Percentiles rank a stretch among this genome's conserved stretches.
phyloP scores from a whole-genome alignment of 2,888 invertebrate genomes.

The Troglohyphantes excavatus region DNA sequence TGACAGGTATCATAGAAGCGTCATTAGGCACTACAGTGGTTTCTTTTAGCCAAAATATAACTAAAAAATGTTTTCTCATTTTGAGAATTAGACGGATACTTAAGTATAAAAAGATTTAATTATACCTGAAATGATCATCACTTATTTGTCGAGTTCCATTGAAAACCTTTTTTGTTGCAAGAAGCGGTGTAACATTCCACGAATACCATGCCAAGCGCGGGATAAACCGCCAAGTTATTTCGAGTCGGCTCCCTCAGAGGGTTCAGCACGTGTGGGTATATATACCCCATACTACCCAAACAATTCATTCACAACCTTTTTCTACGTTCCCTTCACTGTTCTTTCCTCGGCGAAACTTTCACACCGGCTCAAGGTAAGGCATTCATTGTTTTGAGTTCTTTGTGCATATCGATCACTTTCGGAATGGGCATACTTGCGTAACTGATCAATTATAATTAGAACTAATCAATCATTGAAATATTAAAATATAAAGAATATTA shows the following conservation, averaged over 20 bases:
- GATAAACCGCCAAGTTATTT: slow-evolving; percentile 61
- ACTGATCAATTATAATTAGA: too few relatives aligned
- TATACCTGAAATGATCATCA: too few relatives aligned
- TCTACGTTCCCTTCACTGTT: slow-evolving; percentile 18
- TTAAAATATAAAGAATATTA: too few relatives aligned
- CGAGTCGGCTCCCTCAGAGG: neutral
- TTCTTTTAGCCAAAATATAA: too few relatives aligned
- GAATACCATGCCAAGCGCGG: slow-evolving; percentile 15
- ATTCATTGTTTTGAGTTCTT: neutral
- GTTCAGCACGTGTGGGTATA: slow-evolving; percentile 36
- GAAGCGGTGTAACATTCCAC: neutral
- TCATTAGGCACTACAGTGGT: too few relatives aligned
- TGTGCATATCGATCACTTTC: too few relatives aligned
- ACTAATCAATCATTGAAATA: too few relatives aligned
- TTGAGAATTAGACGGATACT: too few relatives aligned
- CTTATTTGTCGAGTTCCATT: neutral
- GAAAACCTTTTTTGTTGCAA: slow-evolving; percentile 10
- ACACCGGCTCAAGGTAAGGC: slow-evolving; percentile 19
- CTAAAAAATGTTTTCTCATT: too few relatives aligned
- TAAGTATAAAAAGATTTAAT: too few relatives aligned
- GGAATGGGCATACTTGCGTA: too few relatives aligned
- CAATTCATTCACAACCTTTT: slow-evolving; percentile 53
- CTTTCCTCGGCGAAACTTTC: neutral
- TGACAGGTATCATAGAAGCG: too few relatives aligned
- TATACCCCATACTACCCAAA: slow-evolving; percentile 7